Percentiles rank a stretch among this genome's conserved stretches.
Evolutionary conservation across 2,797 vertebrate species (phyloP).

Genomic region (Chaunax sp.): DNA sequence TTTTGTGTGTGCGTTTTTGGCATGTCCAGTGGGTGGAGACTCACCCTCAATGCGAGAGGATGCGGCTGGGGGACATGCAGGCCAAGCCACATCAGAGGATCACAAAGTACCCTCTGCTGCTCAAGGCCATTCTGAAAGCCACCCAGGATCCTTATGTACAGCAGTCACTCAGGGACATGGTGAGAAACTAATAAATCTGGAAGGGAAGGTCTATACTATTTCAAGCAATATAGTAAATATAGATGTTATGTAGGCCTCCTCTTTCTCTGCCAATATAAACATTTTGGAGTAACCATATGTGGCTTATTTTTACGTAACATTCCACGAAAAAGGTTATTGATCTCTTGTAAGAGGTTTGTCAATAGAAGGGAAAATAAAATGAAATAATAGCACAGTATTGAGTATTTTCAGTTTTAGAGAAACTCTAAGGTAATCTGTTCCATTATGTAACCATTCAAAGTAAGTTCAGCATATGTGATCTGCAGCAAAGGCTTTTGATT

Average conservation of each 20-base stretch:
- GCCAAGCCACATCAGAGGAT: conserved; percentile 90
- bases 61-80: conserved; percentile 88
- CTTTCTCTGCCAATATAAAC: not conserved
- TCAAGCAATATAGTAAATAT: not conserved
- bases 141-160: conserved; percentile 71
- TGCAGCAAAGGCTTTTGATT: not conserved
- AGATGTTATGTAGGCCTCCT: not conserved
- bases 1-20: conserved; percentile 6
- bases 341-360: too few relatives aligned
- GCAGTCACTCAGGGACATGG: conserved; percentile 80
- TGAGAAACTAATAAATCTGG: conserved; percentile 38
- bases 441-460: not conserved
- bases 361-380: too few relatives aligned
- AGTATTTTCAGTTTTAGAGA: not conserved
- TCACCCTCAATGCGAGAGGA: conserved; percentile 83
- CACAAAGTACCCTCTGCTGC: conserved; percentile 89
- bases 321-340: too few relatives aligned
- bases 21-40: conserved; percentile 87
- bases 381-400: too few relatives aligned
- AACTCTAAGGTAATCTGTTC: not conserved
- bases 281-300: not conserved
- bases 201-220: not conserved
- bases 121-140: conserved; percentile 85
- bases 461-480: not conserved
- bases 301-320: too few relatives aligned